phyloP scores from a whole-genome alignment of 2,113 vertebrate genomes.

The Ramphastos sulfuratus region DNA sequence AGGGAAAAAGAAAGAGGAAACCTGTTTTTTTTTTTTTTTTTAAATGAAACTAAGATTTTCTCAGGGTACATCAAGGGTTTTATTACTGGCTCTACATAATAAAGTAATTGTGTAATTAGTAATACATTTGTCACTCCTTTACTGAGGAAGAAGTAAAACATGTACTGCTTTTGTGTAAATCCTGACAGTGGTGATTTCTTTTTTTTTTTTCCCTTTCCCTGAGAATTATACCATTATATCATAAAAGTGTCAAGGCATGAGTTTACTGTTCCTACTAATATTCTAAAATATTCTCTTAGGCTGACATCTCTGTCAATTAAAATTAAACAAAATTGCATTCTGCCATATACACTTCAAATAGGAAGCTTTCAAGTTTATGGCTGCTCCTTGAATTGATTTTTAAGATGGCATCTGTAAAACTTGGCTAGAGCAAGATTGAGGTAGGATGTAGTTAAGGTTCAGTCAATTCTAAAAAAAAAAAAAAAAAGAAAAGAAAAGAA shows the following conservation, averaged over 20 bases:
- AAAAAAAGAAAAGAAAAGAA: too few relatives aligned
- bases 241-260: constrained; percentile 83
- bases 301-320: constrained; percentile 86
- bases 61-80: constrained; percentile 63
- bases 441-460: constrained; percentile 79
- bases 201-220: background rate
- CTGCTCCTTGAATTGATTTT: constrained; percentile 81
- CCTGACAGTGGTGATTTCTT: constrained; percentile 64
- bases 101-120: constrained; percentile 80
- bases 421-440: constrained; percentile 76
- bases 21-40: background rate
- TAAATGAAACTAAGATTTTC: constrained; percentile 45
- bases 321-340: constrained; percentile 85
- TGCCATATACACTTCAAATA: constrained; percentile 76
- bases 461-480: constrained; percentile 71
- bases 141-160: constrained; percentile 64
- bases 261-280: constrained; percentile 85
- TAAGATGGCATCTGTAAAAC: constrained; percentile 82
- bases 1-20: background rate
- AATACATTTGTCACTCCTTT: constrained; percentile 78
- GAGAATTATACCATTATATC: constrained; percentile 83
- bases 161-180: constrained; percentile 73
- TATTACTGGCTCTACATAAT: constrained; percentile 73
- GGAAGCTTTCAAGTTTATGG: constrained; percentile 78
- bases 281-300: constrained; percentile 83